Conservation (phyloP, 2,888 invertebrate species). For the Teinopalpus imperialis region DNA sequence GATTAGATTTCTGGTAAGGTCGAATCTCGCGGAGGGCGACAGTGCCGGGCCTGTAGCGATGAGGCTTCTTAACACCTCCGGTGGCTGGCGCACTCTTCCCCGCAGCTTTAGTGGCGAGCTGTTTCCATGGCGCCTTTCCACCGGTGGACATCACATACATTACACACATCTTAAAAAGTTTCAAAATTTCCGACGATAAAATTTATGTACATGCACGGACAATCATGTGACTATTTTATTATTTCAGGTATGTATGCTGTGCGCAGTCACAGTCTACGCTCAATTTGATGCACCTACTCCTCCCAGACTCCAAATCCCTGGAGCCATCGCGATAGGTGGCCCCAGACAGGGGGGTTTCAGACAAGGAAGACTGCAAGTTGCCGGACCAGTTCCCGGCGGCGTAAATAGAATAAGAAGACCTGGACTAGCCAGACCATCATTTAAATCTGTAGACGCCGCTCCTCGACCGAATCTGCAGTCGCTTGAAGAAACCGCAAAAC, state of each 20-base stretch:
- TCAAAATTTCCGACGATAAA: too few species aligned
- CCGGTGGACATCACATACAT: too few species aligned
- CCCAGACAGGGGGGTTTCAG: slow-evolving; percentile 62
- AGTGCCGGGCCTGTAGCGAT: too few species aligned
- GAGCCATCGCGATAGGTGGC: slow-evolving; percentile 78
- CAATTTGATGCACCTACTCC: slow-evolving; percentile 82
- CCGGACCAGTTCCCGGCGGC: slow-evolving; percentile 48
- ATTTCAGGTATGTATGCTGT: slow-evolving; percentile 77
- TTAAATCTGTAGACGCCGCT: slow-evolving; percentile 70
- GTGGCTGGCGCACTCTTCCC: too few species aligned
- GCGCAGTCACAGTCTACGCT: slow-evolving; percentile 75
- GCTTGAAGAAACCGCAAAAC: slow-evolving; percentile 80
- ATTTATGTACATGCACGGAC: too few species aligned
- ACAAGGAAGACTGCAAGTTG: slow-evolving; percentile 60
- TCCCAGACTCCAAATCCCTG: slow-evolving; percentile 85
- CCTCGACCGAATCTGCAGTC: slow-evolving; percentile 72
- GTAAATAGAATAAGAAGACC: slow-evolving; percentile 62
- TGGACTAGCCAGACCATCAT: slow-evolving; percentile 67
- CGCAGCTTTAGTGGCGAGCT: too few species aligned
- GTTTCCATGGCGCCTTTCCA: too few species aligned
- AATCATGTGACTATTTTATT: too few species aligned
- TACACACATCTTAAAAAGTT: too few species aligned
- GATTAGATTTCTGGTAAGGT: too few species aligned
- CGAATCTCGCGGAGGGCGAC: too few species aligned
- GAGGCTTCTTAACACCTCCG: too few species aligned